A percentile compares a stretch with the other conserved stretches of the same genome.
phyloP scores from a whole-genome alignment of 2,888 invertebrate species.

The Abrostola tripartita region DNA sequence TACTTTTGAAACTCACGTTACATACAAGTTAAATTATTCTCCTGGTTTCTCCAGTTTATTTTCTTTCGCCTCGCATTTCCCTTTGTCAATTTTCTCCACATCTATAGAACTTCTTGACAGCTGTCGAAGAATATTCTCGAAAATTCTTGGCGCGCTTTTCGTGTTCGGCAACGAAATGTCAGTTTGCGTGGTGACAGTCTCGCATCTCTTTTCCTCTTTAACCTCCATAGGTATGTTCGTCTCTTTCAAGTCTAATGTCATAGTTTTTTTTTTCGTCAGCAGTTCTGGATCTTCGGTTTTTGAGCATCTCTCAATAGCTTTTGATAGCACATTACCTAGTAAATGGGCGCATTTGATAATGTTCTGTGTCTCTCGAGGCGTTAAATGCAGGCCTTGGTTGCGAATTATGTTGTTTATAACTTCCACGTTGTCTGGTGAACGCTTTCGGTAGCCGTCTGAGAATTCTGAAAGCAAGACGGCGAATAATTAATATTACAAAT shows the following conservation, averaged over 20 bases:
- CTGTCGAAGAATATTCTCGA: slow-evolving; percentile 81
- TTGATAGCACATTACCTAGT: slow-evolving; percentile 75
- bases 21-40: neutral
- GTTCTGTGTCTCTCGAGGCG: slow-evolving; percentile 79
- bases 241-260: slow-evolving; percentile 79
- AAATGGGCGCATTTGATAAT: slow-evolving; percentile 83
- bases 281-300: slow-evolving; percentile 58
- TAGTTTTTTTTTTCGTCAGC: slow-evolving; percentile 69
- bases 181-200: slow-evolving; percentile 80
- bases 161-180: slow-evolving; percentile 85
- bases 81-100: slow-evolving; percentile 54
- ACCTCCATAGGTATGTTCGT: slow-evolving; percentile 70
- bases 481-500: neutral
- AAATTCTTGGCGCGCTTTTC: slow-evolving; percentile 83
- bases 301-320: slow-evolving; percentile 76
- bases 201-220: slow-evolving; percentile 70
- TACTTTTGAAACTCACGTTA: too few relatives aligned
- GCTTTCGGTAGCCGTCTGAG: slow-evolving; percentile 70
- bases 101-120: slow-evolving; percentile 80
- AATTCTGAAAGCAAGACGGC: slow-evolving; percentile 65
- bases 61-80: slow-evolving; percentile 4
- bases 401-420: slow-evolving; percentile 74
- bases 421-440: slow-evolving; percentile 74
- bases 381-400: slow-evolving; percentile 76
- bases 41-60: slow-evolving; percentile 8